Percentiles rank a stretch among this genome's conserved stretches.
Evolutionary conservation across 2,797 vertebrate species (phyloP).

Genomic region (Danio kyathit): DNA sequence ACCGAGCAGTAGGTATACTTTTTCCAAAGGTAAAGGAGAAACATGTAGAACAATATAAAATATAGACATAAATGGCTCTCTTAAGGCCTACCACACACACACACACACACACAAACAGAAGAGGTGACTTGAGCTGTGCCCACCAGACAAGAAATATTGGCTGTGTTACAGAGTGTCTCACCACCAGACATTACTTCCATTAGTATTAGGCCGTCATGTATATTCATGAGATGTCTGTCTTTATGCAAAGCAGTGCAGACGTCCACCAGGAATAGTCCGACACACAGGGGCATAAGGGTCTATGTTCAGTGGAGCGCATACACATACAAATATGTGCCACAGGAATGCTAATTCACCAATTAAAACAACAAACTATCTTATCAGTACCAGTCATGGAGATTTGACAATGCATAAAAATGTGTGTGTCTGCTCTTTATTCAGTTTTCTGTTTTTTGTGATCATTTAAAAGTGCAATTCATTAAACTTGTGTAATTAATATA

Average conservation of each 20-base stretch:
- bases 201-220: slow-evolving; percentile 71
- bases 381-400: neutral
- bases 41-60: neutral
- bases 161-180: slow-evolving; percentile 61
- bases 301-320: slow-evolving; percentile 65
- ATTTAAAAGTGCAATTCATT: too few species aligned
- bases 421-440: neutral
- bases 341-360: slow-evolving; percentile 38
- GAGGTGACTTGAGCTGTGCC: slow-evolving; percentile 51
- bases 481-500: too few species aligned
- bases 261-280: slow-evolving; percentile 69
- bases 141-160: slow-evolving; percentile 67
- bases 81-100: slow-evolving; percentile 59
- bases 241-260: slow-evolving; percentile 68
- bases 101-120: slow-evolving; percentile 59
- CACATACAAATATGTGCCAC: slow-evolving; percentile 51
- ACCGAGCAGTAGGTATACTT: neutral
- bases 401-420: neutral
- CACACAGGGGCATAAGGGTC: slow-evolving; percentile 58
- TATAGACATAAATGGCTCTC: neutral
- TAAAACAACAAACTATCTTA: slow-evolving; percentile 35
- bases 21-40: slow-evolving; percentile 6
- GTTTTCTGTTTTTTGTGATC: neutral
- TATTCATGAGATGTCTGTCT: slow-evolving; percentile 73
- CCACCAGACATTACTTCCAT: slow-evolving; percentile 58